Evolutionary conservation across 1,140 invertebrate species (phyloP).

Genomic region (Scaptomyza hsui): DNA sequence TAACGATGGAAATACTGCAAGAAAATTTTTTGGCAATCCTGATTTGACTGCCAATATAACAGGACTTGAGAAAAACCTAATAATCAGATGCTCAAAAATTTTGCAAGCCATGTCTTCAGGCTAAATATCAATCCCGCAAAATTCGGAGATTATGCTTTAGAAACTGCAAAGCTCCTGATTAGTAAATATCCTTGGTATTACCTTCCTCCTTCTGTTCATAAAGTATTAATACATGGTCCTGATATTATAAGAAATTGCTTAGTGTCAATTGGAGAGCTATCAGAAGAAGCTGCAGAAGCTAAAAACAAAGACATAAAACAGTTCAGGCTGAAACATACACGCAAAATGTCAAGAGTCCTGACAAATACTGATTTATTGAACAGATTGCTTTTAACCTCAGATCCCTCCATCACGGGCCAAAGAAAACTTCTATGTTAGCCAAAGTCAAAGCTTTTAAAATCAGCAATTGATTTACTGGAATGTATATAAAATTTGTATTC

Average conservation of each 20-base stretch:
- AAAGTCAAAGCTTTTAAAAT: too few relatives aligned
- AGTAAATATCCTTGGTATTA: conserved; percentile 8
- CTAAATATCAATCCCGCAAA: conserved; percentile 2
- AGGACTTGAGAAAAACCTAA: neutral
- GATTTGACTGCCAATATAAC: conserved; percentile 3
- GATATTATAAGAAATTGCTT: neutral
- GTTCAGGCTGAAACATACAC: too few relatives aligned
- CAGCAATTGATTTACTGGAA: too few relatives aligned
- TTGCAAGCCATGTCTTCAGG: conserved; percentile 9
- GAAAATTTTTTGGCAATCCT: conserved; percentile 3
- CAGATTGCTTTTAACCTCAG: too few relatives aligned
- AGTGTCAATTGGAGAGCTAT: conserved; percentile 10
- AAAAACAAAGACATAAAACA: conserved; percentile 11
- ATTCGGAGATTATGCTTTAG: conserved; percentile 8
- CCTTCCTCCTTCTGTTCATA: conserved; percentile 2
- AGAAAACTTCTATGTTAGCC: too few relatives aligned
- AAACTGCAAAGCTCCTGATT: neutral
- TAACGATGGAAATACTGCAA: conserved; percentile 7
- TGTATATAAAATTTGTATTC: too few relatives aligned
- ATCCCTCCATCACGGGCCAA: too few relatives aligned
- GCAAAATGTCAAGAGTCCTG: too few relatives aligned
- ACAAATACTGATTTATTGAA: too few relatives aligned
- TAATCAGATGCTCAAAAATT: conserved; percentile 7
- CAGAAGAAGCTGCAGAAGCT: conserved; percentile 10
- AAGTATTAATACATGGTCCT: conserved; percentile 1